These are phyloP conservation scores for Vespertilio murinus DNA, from an alignment of 2,797 vertebrate species.

Conservation along the genomic window DNA sequence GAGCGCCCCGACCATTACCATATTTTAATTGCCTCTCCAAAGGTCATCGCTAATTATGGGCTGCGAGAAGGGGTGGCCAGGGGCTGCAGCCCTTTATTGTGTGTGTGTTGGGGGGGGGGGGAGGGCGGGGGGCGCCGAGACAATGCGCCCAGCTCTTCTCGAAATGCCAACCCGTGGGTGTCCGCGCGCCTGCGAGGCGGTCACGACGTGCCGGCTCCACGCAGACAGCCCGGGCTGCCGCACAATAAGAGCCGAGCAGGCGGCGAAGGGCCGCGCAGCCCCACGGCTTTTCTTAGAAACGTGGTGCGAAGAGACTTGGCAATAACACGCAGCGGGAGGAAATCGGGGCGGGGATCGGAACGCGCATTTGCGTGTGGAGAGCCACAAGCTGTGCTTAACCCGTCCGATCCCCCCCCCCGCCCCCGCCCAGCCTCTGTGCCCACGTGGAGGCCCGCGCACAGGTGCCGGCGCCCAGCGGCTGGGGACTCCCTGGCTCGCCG, in stretches of 20 bases:
- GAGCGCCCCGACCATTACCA: slow-evolving; percentile 77
- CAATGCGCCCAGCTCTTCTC: slow-evolving; percentile 79
- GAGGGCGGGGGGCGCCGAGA: slow-evolving; percentile 62
- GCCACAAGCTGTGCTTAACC: slow-evolving; percentile 64
- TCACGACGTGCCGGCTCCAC: slow-evolving; percentile 83
- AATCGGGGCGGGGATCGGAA: slow-evolving; percentile 79
- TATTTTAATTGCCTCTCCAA: slow-evolving; percentile 84
- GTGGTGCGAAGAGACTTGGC: slow-evolving; percentile 80
- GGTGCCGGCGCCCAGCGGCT: neutral
- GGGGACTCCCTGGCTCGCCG: neutral
- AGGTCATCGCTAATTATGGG: slow-evolving; percentile 84
- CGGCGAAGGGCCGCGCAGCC: slow-evolving; percentile 81
- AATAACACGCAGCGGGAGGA: slow-evolving; percentile 82
- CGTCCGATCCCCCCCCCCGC: neutral
- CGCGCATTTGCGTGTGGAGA: slow-evolving; percentile 69
- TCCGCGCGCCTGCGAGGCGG: slow-evolving; percentile 81
- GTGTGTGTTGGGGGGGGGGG: slow-evolving; percentile 34
- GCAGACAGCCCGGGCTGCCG: slow-evolving; percentile 79
- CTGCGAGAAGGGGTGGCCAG: slow-evolving; percentile 57
- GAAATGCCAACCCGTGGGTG: slow-evolving; percentile 85
- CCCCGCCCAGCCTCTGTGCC: slow-evolving; percentile 36
- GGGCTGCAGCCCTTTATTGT: slow-evolving; percentile 44
- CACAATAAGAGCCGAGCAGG: slow-evolving; percentile 83
- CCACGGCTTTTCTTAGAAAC: slow-evolving; percentile 83
- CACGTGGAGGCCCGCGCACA: neutral